Conservation (phyloP, 2,888 invertebrate genomes). For the Acanthoscelides obtectus region DNA sequence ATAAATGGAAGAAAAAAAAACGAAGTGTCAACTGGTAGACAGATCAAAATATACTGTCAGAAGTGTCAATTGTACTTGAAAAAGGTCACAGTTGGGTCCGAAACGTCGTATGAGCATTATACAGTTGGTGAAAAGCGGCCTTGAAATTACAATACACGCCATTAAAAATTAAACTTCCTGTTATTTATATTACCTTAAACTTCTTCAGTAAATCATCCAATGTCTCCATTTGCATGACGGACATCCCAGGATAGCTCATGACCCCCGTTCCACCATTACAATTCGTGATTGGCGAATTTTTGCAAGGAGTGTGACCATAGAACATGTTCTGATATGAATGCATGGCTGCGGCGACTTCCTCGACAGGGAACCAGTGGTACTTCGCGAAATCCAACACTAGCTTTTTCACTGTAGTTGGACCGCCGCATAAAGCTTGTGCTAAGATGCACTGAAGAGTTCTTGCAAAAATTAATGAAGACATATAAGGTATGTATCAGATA, state of each 20-base stretch:
- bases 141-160: too few relatives aligned
- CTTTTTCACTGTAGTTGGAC: constrained; percentile 46
- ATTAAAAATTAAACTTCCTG: too few relatives aligned
- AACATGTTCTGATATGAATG: constrained; percentile 28
- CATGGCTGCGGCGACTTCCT: constrained; percentile 33
- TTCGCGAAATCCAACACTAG: constrained; percentile 42
- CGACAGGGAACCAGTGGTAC: constrained; percentile 30
- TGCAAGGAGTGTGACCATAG: neutral
- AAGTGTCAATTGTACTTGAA: too few relatives aligned
- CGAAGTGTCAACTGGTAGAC: too few relatives aligned
- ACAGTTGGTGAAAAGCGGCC: too few relatives aligned
- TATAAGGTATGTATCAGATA: neutral
- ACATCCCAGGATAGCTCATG: constrained; percentile 33
- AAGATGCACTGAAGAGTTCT: constrained; percentile 50
- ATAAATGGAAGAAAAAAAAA: too few relatives aligned
- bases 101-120: too few relatives aligned
- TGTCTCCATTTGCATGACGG: constrained; percentile 37
- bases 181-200: constrained; percentile 26
- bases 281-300: constrained; percentile 5
- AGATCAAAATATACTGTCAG: too few relatives aligned
- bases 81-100: too few relatives aligned
- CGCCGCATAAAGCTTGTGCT: constrained; percentile 50
- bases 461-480: constrained; percentile 10
- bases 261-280: constrained; percentile 6
- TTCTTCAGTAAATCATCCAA: constrained; percentile 35